phyloP scores from a whole-genome alignment of 2,888 invertebrate species.

The Seira musarum region DNA sequence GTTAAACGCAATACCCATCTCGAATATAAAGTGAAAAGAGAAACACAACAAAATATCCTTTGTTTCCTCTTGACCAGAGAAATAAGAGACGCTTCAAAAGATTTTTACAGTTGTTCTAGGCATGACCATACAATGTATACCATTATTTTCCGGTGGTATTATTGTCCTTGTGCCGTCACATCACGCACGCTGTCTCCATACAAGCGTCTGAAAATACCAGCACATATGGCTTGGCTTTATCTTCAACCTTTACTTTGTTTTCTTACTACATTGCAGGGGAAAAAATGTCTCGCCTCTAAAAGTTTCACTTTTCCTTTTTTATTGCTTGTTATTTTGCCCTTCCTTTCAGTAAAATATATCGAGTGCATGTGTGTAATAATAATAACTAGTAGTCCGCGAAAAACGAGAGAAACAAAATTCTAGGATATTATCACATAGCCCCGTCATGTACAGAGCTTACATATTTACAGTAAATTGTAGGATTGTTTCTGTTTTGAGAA shows the following conservation, averaged over 20 bases:
- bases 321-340: slow-evolving; percentile 35
- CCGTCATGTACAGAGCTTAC: too few species aligned
- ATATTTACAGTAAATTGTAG: neutral
- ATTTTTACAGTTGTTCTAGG: too few species aligned
- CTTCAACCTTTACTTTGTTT: slow-evolving; percentile 11
- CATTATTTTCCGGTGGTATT: neutral
- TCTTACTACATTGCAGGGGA: neutral
- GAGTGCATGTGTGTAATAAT: slow-evolving; percentile 40
- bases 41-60: too few species aligned
- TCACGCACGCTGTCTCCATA: neutral
- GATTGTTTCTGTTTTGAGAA: neutral
- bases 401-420: slow-evolving; percentile 4
- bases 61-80: too few species aligned
- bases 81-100: too few species aligned
- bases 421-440: too few species aligned
- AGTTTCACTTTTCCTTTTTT: slow-evolving; percentile 16
- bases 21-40: too few species aligned
- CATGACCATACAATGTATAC: neutral
- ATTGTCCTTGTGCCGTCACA: neutral
- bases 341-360: slow-evolving; percentile 32
- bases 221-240: too few species aligned
- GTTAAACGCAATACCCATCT: too few species aligned
- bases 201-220: too few species aligned
- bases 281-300: neutral
- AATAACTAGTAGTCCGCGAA: slow-evolving; percentile 10